These are phyloP conservation scores for Pterois miles DNA, from an alignment of 2,797 vertebrate species.

Conservation along the genomic window DNA sequence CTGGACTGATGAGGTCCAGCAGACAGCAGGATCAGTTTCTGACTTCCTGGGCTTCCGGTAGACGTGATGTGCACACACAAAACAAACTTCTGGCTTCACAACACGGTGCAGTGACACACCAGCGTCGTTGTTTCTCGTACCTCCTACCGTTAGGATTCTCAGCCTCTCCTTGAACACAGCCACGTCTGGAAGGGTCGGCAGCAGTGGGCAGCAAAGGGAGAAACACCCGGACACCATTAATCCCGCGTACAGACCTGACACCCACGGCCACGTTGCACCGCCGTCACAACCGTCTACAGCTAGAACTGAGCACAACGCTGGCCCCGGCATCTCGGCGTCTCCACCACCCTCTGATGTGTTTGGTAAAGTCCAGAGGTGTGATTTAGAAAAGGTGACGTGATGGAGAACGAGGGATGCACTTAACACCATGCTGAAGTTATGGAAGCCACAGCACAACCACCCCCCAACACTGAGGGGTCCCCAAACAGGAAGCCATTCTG, in stretches of 20 bases:
- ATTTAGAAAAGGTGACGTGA: not conserved
- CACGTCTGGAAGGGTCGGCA: constrained; percentile 85
- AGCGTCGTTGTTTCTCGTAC: constrained; percentile 79
- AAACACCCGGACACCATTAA: constrained; percentile 76
- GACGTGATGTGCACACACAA: not conserved
- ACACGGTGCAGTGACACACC: constrained; percentile 21
- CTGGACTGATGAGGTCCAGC: not conserved
- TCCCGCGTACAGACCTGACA: not conserved
- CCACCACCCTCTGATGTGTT: not conserved
- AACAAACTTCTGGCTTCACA: constrained; percentile 1
- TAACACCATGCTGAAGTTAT: constrained; percentile 34
- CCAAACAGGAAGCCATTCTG: constrained; percentile 36
- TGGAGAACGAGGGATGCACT: constrained; percentile 19
- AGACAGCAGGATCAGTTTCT: not conserved
- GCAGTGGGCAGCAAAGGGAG: constrained; percentile 75
- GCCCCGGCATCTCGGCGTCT: constrained; percentile 11
- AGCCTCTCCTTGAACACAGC: constrained; percentile 94
- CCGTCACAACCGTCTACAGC: constrained; percentile 4
- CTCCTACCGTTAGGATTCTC: constrained; percentile 95
- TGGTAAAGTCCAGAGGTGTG: not conserved
- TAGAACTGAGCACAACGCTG: not conserved
- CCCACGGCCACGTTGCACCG: constrained; percentile 4
- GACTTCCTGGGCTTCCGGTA: not conserved
- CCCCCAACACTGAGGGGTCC: not conserved
- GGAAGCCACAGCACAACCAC: constrained; percentile 28